Evolutionary conservation across 2,113 vertebrate species (phyloP).

Genomic region (Ramphastos sulfuratus): DNA sequence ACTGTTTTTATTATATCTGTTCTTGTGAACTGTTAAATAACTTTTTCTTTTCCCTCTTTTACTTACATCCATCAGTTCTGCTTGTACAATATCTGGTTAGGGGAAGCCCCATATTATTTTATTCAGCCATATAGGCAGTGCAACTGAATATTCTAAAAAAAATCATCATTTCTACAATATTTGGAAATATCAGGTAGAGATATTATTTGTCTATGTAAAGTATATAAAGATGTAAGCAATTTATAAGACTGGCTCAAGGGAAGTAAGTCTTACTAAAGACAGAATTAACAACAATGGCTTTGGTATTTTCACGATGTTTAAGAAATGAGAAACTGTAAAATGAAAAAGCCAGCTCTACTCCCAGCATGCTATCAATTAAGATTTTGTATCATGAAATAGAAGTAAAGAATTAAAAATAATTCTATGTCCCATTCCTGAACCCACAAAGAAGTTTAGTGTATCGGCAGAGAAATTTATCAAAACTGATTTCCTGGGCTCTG

Average conservation of each 20-base stretch:
- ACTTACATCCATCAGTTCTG: not conserved
- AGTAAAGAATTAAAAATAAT: slow-evolving; percentile 28
- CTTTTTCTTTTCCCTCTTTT: not conserved
- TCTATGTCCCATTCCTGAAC: slow-evolving; percentile 34
- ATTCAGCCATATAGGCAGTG: not conserved
- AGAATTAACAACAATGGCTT: slow-evolving; percentile 33
- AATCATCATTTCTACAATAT: not conserved
- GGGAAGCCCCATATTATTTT: not conserved
- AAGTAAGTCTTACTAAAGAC: slow-evolving; percentile 45
- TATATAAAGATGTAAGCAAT: slow-evolving; percentile 40
- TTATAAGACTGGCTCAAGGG: slow-evolving; percentile 42
- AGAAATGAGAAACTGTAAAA: slow-evolving; percentile 52
- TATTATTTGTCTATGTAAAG: slow-evolving; percentile 56
- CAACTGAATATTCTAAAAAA: not conserved
- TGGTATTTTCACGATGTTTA: slow-evolving; percentile 52
- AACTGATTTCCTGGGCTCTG: not conserved
- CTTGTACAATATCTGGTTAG: not conserved
- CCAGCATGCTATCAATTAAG: slow-evolving; percentile 19
- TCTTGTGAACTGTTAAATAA: not conserved
- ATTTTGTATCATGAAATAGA: slow-evolving; percentile 28
- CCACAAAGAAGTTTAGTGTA: not conserved
- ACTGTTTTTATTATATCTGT: not conserved
- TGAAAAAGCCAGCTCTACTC: slow-evolving; percentile 5
- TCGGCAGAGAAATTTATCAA: not conserved
- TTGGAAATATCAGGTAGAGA: slow-evolving; percentile 25